phyloP scores from a whole-genome alignment of 2,113 vertebrate species.

The Boulengeromyrus knoepffleri region DNA sequence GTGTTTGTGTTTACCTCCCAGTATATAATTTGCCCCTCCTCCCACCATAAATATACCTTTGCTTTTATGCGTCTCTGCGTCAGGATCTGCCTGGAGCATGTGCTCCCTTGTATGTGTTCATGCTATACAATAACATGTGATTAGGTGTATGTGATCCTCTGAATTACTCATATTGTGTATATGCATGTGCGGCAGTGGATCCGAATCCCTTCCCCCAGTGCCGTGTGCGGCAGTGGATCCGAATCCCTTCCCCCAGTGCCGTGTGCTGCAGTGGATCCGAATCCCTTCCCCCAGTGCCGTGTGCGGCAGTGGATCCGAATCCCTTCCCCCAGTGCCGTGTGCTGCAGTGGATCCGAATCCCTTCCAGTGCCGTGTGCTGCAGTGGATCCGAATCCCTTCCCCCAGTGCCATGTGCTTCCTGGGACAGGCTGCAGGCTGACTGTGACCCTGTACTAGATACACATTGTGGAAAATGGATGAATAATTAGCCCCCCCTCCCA shows the following conservation, averaged over 20 bases:
- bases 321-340: no score
- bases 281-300: no score
- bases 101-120: not conserved
- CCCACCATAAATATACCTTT: not conserved
- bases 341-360: no score
- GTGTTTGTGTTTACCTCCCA: not conserved
- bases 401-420: no score
- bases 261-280: no score
- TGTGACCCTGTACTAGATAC: not conserved
- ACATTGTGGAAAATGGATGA: not conserved
- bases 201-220: not conserved
- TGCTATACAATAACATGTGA: not conserved
- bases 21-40: not conserved
- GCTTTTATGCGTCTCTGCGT: not conserved
- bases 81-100: not conserved
- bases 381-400: not conserved
- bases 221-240: not conserved
- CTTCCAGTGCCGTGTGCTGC: not conserved
- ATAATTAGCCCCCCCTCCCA: not conserved
- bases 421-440: not conserved
- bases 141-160: not conserved
- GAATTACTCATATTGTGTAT: not conserved
- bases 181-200: not conserved
- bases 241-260: no score
- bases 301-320: no score